Evolutionary conservation across 2,888 invertebrate genomes (phyloP).

Genomic region (Branchellion lobata): DNA sequence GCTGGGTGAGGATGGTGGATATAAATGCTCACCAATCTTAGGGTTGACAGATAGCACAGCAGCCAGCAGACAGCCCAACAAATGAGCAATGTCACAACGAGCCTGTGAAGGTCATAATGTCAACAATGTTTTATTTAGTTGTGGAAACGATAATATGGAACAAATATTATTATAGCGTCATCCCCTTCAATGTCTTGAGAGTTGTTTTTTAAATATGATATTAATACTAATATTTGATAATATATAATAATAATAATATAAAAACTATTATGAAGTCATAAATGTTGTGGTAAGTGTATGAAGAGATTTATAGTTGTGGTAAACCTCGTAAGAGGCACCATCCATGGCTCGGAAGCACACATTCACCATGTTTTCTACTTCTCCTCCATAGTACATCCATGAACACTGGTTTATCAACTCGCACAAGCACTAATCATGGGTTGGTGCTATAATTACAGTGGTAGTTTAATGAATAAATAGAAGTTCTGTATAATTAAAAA

Average conservation of each 20-base stretch:
- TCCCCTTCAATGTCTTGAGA: too few species aligned
- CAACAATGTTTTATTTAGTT: too few species aligned
- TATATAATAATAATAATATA: neutral
- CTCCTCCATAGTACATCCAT: constrained; percentile 74
- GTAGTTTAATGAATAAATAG: neutral
- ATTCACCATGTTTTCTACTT: constrained; percentile 86
- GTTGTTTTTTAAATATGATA: too few species aligned
- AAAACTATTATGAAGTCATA: neutral
- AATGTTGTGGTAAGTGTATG: too few species aligned
- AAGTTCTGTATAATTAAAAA: neutral
- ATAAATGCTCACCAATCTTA: neutral
- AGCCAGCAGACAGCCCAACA: constrained; percentile 83
- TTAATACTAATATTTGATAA: neutral
- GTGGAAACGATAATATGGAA: neutral
- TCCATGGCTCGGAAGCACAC: constrained; percentile 88
- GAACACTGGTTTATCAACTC: constrained; percentile 85
- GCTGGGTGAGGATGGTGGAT: neutral
- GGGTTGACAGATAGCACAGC: constrained; percentile 58
- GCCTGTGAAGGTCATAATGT: too few species aligned
- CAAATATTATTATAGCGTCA: neutral
- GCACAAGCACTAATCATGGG: constrained; percentile 72
- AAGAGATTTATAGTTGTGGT: too few species aligned
- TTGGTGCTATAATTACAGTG: neutral
- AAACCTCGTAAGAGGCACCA: constrained; percentile 86
- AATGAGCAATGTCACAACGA: constrained; percentile 83